Evolutionary conservation across 2,113 vertebrate genomes (phyloP).

Genomic region (Bos javanicus): DNA sequence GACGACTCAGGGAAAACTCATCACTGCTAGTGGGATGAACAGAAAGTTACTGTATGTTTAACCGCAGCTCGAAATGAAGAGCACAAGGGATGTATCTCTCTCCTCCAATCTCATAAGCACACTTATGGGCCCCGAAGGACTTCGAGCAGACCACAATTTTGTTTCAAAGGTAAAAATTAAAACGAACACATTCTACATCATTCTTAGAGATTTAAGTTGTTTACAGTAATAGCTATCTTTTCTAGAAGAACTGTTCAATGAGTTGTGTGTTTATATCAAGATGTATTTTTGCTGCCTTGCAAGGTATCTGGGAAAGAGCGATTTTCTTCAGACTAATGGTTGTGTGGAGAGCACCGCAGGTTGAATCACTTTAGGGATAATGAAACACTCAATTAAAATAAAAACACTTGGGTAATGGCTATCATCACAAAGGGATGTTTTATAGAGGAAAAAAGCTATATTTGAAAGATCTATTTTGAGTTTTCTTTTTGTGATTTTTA

Average conservation of each 20-base stretch:
- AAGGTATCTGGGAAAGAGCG: not conserved
- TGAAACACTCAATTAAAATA: slow-evolving; percentile 43
- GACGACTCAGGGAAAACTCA: not conserved
- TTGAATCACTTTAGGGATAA: slow-evolving; percentile 34
- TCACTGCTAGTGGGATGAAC: not conserved
- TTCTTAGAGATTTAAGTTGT: not conserved
- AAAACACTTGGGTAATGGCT: not conserved
- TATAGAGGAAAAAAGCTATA: not conserved
- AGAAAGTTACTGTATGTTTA: not conserved
- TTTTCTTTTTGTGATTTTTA: not conserved
- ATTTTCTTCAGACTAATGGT: not conserved
- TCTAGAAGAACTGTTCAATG: not conserved
- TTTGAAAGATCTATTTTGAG: slow-evolving; percentile 44
- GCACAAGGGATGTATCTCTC: not conserved
- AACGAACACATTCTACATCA: not conserved
- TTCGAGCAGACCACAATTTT: not conserved
- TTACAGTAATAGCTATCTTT: not conserved
- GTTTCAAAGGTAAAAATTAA: slow-evolving; percentile 1
- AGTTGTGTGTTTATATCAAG: not conserved
- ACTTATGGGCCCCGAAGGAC: not conserved
- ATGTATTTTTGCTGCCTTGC: not conserved
- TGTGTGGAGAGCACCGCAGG: not conserved
- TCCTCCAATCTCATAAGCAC: not conserved
- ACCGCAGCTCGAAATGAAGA: not conserved
- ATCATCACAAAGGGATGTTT: slow-evolving; percentile 36